Base-by-base conservation (phyloP, 2,113 vertebrate species). In the Patagioenas fasciata region DNA sequence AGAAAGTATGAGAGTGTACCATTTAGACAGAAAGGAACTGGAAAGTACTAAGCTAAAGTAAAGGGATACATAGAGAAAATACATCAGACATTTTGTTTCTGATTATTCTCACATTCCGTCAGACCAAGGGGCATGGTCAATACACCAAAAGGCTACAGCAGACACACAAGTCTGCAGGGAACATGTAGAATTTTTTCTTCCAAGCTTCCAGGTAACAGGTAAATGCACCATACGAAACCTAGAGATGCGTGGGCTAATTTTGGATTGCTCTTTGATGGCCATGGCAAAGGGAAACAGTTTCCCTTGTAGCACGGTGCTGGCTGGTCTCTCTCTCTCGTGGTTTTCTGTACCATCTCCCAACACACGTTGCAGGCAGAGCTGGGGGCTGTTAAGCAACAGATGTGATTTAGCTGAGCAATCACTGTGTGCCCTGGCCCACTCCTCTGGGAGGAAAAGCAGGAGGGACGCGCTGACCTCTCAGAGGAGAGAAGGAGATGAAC, bases 361-460 rank as follows among this genome's bases (percentile, higher is more conserved):
- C 8, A 53, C 2, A 2, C 1, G 2, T 9, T 15, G 42, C 50
- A 28, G 44, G 66, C 53, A 28, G 24, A 19, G 25, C 79, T 2
- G 2, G 8, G 32, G 31, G 73, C 36, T 74, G 20, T 31, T 48
- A 23, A 60, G 58, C 64, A 29, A 13, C 2, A 10, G 11, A 1
- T 3, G 19, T 3, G 18, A 65, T 34, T 13, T 6, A 44, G 19
- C 2, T 0, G 0, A 69, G 70, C 51, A 25, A n/a, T 7, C 4
- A 10, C 60, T 70, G 3, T 0, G 1, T 72, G 85, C n/a, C 51
- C 42, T 6, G 10, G 62, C 42, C 58, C 44, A 31, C 10, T 17
- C 25, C 40, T 36, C 53, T 71, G 3, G 15, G 23, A 56, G 51
- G 24, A 78, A 18, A 32, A 23, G 40, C 72, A 71, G 65, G 50